Evolutionary conservation across 2,888 invertebrate genomes (phyloP), one percentile per base, ranked within the genome.

Genomic region (Brachypterus glaber): DNA sequence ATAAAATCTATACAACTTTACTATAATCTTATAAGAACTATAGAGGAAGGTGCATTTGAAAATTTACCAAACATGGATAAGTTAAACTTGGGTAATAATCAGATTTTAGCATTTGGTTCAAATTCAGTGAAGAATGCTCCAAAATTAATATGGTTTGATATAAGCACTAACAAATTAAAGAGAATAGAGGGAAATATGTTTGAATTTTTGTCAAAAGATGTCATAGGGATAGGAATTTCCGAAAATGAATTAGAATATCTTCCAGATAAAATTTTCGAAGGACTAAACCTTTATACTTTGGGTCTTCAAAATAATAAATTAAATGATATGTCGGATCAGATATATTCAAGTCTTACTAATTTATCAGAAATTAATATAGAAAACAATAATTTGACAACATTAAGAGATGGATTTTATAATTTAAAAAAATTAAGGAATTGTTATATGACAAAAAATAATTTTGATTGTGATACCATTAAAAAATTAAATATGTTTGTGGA

Each of bases 231-330:
- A 4, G 43, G 27, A 4, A 30, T 43, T 11, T 30, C 26, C 24
- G 17, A 29, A 8, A 43, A 43, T 30, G 13, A 33, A 14, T 24
- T 43, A 13, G 14, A 15, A 17, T 33, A 43, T 16, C 31, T 43
- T 8, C 39, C 40, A 14, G 27, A 25, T 3, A 35, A 37, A 29
- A 17, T 34, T 11, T 40, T 43, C 31, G 25, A 40, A 11, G 27
- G 12, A 9, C 8, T 27, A 27, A 27, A 27, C 12, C 12, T 35
- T 21, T 33, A 29, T 15, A 33, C 16, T 21, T 17, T 43, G 17
- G 25, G 39, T 37, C 17, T 42, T n/a, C 27, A 15, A n/a, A 8
- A 27, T 17, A 42, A 42, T 33, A 9, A 33, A 17, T 30, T 43
- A 15, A 31, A 3, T 8, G 3, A 4, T 8, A 34, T 39, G 14